These are phyloP conservation scores for Callitettix versicolor DNA, from an alignment of 1,140 invertebrate species.

Conservation along the genomic window DNA sequence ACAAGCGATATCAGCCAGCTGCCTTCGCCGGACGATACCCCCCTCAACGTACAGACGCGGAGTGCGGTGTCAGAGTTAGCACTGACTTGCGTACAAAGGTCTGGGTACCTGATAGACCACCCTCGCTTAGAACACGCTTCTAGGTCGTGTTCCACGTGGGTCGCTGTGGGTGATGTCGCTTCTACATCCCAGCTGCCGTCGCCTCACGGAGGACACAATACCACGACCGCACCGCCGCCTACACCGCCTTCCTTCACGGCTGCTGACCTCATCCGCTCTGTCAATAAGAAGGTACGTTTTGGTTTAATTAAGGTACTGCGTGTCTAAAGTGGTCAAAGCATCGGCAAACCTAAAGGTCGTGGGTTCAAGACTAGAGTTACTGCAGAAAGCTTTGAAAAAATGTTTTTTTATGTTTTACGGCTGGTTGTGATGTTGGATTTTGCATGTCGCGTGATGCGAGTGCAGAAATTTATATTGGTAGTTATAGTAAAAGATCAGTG, in stretches of 20 bases:
- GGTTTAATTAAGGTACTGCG: no score
- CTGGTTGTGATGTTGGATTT: no score
- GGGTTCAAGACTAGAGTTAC: no score
- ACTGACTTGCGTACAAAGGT: slow-evolving; percentile 44
- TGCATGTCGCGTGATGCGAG: no score
- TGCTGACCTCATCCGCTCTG: slow-evolving; percentile 61
- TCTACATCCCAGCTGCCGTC: slow-evolving; percentile 61
- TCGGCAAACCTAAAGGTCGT: no score
- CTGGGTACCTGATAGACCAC: slow-evolving; percentile 27
- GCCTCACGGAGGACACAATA: slow-evolving; percentile 48
- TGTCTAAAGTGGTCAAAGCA: no score
- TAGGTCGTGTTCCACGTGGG: slow-evolving; percentile 77
- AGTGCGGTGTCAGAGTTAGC: slow-evolving; percentile 52
- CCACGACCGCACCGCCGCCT: slow-evolving; percentile 33
- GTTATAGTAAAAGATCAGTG: no score
- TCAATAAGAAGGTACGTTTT: slow-evolving; percentile 65
- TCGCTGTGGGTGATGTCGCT: slow-evolving; percentile 61
- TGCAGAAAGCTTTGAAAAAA: no score
- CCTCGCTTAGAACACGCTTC: slow-evolving; percentile 51
- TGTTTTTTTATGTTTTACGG: no score
- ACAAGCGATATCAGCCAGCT: slow-evolving; percentile 59
- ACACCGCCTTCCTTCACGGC: slow-evolving; percentile 48
- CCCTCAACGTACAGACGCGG: slow-evolving; percentile 17
- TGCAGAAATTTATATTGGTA: no score
- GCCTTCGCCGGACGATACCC: slow-evolving; percentile 36